A percentile compares a stretch with the other conserved stretches of the same genome.
Conservation (phyloP, 37 sponge, comb jelly and placozoan species). For the Ephydatia muelleri region DNA sequence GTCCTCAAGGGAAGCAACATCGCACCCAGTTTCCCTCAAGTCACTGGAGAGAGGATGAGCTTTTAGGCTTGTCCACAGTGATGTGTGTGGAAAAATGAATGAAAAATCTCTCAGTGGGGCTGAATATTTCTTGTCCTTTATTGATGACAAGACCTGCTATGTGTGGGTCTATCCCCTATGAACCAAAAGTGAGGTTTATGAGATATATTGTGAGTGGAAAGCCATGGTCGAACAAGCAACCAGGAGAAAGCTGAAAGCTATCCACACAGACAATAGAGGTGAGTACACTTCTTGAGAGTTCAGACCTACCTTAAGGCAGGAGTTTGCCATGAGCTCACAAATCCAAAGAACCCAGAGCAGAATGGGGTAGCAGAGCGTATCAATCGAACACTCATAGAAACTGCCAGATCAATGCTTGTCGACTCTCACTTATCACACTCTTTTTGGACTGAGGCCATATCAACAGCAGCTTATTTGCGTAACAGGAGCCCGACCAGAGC, state of each 20-base stretch:
- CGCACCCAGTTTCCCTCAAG: slow-evolving; percentile 30
- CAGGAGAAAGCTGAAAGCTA: slow-evolving; percentile 50
- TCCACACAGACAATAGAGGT: slow-evolving; percentile 65
- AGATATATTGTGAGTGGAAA: slow-evolving; percentile 66
- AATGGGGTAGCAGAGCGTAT: slow-evolving; percentile 73
- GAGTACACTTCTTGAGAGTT: slow-evolving; percentile 54
- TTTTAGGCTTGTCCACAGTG: slow-evolving; percentile 58
- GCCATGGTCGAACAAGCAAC: slow-evolving; percentile 46
- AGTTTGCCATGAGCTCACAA: slow-evolving; percentile 58
- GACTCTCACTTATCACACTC: slow-evolving; percentile 43
- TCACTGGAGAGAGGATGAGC: slow-evolving; percentile 37
- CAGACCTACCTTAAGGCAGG: slow-evolving; percentile 44
- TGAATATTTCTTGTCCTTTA: slow-evolving; percentile 67
- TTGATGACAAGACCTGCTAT: slow-evolving; percentile 64
- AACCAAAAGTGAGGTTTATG: slow-evolving; percentile 55
- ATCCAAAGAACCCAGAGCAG: slow-evolving; percentile 74
- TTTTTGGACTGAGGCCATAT: slow-evolving; percentile 70
- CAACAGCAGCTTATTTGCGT: too few species aligned
- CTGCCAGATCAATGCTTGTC: too few species aligned
- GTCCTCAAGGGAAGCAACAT: slow-evolving; percentile 62
- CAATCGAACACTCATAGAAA: slow-evolving; percentile 72
- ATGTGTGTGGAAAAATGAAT: slow-evolving; percentile 60
- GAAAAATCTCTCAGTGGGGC: slow-evolving; percentile 54
- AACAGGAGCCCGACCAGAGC: too few species aligned
- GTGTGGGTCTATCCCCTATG: slow-evolving; percentile 64